Base-by-base conservation (phyloP, 2,888 invertebrate genomes). In the Sericinus montela region DNA sequence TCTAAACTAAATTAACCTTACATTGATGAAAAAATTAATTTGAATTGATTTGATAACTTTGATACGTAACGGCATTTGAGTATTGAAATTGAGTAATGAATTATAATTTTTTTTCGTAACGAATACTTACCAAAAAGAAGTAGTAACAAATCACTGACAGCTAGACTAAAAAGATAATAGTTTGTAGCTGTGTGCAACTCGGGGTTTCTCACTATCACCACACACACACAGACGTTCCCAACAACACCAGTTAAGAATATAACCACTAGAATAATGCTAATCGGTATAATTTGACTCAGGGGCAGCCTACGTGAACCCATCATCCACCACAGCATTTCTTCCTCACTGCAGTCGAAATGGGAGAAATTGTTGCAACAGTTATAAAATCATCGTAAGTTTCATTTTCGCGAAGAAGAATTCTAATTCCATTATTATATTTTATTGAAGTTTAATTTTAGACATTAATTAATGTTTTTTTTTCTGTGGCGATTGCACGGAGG, bases 111-210 rank as follows among this genome's bases (percentile, higher is more conserved):
- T n/a, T n/a, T n/a, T n/a, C n/a, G n/a, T n/a, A n/a, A n/a, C n/a
- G n/a, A n/a, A n/a, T 35, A 69, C 94, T 93, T 79, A 94, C 97
- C 97, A 63, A 97, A 92, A 38, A 95, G 75, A 14, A 97, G 89
- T 57, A 97, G 90, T 47, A 94, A 91, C 36, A 97, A 85, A 82
- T 98, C 97, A 41, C 97, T 97, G 16, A 97, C 91, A 41, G 97
- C 96, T 76, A 97, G 86, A 77, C 94, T 97, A 82, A 97, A 95
- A 44, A 97, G 90, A 72, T 97, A 97, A 76, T 95, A 97, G 76
- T 98, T 97, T 0, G 97, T 98, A 0, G 97, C 94, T 0, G 96
- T 96, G 67, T 96, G 97, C 91, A 97, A 91, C 11, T 93, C 91
- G 0, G 93, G 90, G 66, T 96, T 95, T 52, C 91, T 91, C 9